Conservation (phyloP, 2,797 vertebrate species). For the Triplophysa yarkandensis region DNA sequence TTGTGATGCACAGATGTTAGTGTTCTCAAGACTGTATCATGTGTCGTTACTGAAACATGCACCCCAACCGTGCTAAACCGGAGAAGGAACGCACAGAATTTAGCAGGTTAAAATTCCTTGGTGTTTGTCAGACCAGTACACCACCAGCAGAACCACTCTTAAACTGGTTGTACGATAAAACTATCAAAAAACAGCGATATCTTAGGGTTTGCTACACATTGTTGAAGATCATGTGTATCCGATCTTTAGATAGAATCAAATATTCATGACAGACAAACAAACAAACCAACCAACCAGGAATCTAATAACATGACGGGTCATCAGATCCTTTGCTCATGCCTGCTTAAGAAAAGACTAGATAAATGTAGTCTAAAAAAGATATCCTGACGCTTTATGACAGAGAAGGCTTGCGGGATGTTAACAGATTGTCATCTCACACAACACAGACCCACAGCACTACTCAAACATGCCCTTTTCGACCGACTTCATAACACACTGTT, state of each 20-base stretch:
- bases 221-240: constrained; percentile 1
- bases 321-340: constrained; percentile 1
- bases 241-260: constrained; percentile 25
- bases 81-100: constrained; percentile 51
- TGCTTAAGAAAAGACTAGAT: background rate
- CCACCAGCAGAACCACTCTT: background rate
- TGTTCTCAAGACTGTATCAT: background rate
- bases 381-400: background rate
- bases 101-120: constrained; percentile 43
- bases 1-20: constrained; percentile 1
- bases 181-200: no score
- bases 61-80: constrained; percentile 38
- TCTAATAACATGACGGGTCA: constrained; percentile 13
- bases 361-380: background rate
- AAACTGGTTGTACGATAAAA: background rate
- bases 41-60: constrained; percentile 23
- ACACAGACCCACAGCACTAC: constrained; percentile 21
- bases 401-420: constrained; percentile 28
- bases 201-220: background rate
- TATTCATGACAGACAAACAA: constrained; percentile 35
- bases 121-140: background rate
- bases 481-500: constrained; percentile 1
- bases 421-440: constrained; percentile 37
- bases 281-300: constrained; percentile 17
- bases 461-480: constrained; percentile 46